phyloP scores from a whole-genome alignment of 2,113 vertebrate species.

The Pygoscelis adeliae region DNA sequence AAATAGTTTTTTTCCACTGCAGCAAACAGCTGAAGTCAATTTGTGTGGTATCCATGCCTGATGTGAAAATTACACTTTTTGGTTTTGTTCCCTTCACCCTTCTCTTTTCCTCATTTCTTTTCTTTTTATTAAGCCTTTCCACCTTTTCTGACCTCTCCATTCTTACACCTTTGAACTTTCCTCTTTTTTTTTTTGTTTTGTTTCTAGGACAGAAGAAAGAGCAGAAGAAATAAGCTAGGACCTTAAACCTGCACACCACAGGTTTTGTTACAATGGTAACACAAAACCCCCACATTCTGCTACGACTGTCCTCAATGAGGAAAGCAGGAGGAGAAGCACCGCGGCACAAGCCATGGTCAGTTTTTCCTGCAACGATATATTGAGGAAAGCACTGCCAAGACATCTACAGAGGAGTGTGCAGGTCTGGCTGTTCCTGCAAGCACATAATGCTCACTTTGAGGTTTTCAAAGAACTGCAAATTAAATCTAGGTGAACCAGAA shows the following conservation, averaged over 20 bases:
- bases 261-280: neutral
- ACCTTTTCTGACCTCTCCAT: neutral
- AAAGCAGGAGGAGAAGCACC: neutral
- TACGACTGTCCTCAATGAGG: neutral
- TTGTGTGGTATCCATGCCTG: neutral
- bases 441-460: neutral
- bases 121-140: neutral
- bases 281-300: neutral
- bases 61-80: neutral
- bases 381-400: neutral
- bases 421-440: neutral
- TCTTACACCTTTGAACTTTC: neutral
- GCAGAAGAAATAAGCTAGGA: neutral
- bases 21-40: neutral
- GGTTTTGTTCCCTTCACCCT: neutral
- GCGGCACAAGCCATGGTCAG: neutral
- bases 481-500: neutral
- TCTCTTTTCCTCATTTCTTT: neutral
- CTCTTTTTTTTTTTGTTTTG: neutral
- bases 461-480: slow-evolving; percentile 28
- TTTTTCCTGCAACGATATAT: neutral
- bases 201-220: neutral
- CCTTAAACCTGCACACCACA: neutral
- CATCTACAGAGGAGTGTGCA: neutral
- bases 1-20: neutral